Evolutionary conservation across 1,140 invertebrate species (phyloP).

Genomic region (Leguminivora glycinivorella): DNA sequence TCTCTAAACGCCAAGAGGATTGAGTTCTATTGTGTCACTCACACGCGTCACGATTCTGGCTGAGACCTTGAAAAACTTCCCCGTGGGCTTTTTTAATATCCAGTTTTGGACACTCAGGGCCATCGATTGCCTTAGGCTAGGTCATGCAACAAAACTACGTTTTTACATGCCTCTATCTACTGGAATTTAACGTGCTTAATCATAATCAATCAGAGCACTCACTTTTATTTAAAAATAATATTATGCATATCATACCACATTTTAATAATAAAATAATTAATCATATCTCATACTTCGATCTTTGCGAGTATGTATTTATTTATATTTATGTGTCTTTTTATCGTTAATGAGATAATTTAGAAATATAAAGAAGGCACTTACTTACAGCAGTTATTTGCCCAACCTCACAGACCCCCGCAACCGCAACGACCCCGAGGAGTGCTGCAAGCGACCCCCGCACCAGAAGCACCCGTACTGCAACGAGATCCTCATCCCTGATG

Average conservation of each 20-base stretch:
- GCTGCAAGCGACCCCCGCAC: slow-evolving; percentile 87
- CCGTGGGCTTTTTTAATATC: neutral
- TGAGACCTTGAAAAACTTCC: neutral
- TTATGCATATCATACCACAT: neutral
- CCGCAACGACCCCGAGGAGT: slow-evolving; percentile 93
- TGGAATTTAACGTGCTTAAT: neutral
- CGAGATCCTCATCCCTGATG: slow-evolving; percentile 92
- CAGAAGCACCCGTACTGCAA: slow-evolving; percentile 94
- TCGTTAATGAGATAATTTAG: too few species aligned
- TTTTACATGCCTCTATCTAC: neutral
- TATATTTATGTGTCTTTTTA: too few species aligned
- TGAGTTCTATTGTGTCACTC: neutral
- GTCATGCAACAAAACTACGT: neutral
- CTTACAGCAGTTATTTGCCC: neutral
- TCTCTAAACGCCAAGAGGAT: neutral
- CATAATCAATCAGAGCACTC: neutral
- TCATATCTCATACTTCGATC: neutral
- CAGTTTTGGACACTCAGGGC: neutral
- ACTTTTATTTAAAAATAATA: neutral
- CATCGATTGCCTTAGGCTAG: neutral
- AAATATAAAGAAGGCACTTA: too few species aligned
- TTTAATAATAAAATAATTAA: neutral
- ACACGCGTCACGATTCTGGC: neutral
- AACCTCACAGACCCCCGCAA: slow-evolving; percentile 85
- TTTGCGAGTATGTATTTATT: neutral